Evolutionary conservation across 2,797 vertebrate species (phyloP), one percentile per base, ranked within the genome.

Genomic region (Ciconia nigra): DNA sequence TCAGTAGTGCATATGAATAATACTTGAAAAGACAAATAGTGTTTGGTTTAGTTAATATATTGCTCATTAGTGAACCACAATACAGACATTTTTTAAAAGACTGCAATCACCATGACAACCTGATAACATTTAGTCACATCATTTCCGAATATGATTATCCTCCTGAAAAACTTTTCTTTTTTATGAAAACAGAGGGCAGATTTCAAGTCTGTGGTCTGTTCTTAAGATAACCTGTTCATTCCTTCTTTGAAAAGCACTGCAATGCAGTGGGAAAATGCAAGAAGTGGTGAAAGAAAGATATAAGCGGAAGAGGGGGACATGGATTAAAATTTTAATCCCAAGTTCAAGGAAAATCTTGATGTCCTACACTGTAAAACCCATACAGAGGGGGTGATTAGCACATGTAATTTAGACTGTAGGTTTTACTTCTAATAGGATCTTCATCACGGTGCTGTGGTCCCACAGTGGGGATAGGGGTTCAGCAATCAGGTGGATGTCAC

Each of bases 41-140:
- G 93, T 96, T 95, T 96, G 90, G 49, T 86, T 95, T 96, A 74
- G 83, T 93, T 97, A 97, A 97, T 97, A 92, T 94, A 96, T 96
- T 96, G 90, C 90, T 97, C 96, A 97, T 97, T 97, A 97, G 83
- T 83, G 85, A 82, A 84, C 78, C 95, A 87, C 95, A 92, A 97
- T 94, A 86, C 93, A 86, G 88, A 94, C 89, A 93, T 97, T 98
- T 98, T 96, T 97, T 92, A 98, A 96, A 97, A 97, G 96, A 87
- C 83, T 91, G 42, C 72, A 89, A 59, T 94, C 91, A 86, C 96
- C 72, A 77, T 96, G 96, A 96, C 73, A 92, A 83, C 89, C 96
- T 96, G 91, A 95, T 97, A 97, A 95, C 87, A 96, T 95, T 96
- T 79, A 93, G 88, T 90, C 93, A 95, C 80, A 94, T 95, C 72